Percentiles rank a stretch among this genome's conserved stretches.
phyloP scores from a whole-genome alignment of 1,140 invertebrate species.

The Vanessa atalanta region DNA sequence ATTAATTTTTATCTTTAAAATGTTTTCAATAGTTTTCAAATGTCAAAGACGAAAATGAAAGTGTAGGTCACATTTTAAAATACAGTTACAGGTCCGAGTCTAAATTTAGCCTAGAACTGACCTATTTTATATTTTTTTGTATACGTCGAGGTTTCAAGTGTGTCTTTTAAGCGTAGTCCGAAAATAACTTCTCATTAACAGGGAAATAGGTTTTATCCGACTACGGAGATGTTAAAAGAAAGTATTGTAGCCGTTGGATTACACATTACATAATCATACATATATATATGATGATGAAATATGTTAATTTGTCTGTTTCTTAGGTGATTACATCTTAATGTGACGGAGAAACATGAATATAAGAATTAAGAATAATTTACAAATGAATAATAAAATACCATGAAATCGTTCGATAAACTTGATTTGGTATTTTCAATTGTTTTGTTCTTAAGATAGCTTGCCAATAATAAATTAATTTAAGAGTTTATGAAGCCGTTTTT shows the following conservation, averaged over 20 bases:
- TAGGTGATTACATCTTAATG: too few species aligned
- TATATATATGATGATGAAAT: too few species aligned
- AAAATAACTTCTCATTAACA: conserved; percentile 25
- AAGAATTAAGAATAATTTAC: too few species aligned
- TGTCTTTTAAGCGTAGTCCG: not conserved
- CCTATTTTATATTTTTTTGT: conserved; percentile 25
- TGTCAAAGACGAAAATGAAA: not conserved
- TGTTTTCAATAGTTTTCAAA: not conserved
- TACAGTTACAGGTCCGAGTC: conserved; percentile 9
- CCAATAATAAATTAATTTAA: too few species aligned
- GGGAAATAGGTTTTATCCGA: not conserved
- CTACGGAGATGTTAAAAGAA: not conserved
- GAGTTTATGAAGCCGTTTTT: too few species aligned
- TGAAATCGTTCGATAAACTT: too few species aligned
- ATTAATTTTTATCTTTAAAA: not conserved
- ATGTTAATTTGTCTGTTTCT: too few species aligned
- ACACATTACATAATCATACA: too few species aligned
- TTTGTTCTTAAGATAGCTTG: too few species aligned
- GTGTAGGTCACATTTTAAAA: not conserved
- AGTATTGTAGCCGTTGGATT: not conserved
- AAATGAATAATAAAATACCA: too few species aligned
- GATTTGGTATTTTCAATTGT: too few species aligned
- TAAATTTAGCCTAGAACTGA: conserved; percentile 22
- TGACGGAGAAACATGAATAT: too few species aligned
- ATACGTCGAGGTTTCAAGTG: not conserved